Evolutionary conservation across 2,888 invertebrate genomes (phyloP).

Genomic region (Spilosoma lubricipeda): DNA sequence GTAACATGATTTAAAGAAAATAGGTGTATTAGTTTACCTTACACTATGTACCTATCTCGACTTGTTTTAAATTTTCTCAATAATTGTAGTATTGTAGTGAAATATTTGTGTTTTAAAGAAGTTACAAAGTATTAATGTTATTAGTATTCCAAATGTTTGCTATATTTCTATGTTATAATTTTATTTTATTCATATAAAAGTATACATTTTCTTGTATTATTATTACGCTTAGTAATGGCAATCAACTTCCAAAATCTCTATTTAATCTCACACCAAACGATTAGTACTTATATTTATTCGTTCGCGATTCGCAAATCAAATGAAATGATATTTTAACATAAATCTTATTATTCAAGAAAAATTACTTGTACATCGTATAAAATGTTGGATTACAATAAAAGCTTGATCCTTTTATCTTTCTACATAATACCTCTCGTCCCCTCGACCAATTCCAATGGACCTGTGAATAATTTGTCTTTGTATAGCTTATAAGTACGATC

Average conservation of each 20-base stretch:
- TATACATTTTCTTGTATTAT: too few species aligned
- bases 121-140: background rate
- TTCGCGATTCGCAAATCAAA: too few species aligned
- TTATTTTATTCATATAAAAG: background rate
- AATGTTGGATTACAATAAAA: background rate
- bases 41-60: background rate
- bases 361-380: background rate
- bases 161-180: background rate
- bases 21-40: background rate
- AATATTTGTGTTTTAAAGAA: background rate
- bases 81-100: background rate
- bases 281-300: background rate
- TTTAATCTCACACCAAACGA: background rate
- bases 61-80: background rate
- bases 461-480: slow-evolving; percentile 48
- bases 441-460: slow-evolving; percentile 30
- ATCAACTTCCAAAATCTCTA: background rate
- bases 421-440: slow-evolving; percentile 4
- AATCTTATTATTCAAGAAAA: background rate
- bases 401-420: slow-evolving; percentile 9
- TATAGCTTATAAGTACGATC: slow-evolving; percentile 41
- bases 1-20: background rate
- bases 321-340: too few species aligned
- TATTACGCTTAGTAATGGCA: background rate
- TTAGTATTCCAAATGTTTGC: background rate